Percentiles rank a stretch among this genome's conserved stretches.
These are phyloP conservation scores for Aphelenchoides bicaudatus DNA, from an alignment of 2,888 invertebrate genomes.

Conservation along the genomic window DNA sequence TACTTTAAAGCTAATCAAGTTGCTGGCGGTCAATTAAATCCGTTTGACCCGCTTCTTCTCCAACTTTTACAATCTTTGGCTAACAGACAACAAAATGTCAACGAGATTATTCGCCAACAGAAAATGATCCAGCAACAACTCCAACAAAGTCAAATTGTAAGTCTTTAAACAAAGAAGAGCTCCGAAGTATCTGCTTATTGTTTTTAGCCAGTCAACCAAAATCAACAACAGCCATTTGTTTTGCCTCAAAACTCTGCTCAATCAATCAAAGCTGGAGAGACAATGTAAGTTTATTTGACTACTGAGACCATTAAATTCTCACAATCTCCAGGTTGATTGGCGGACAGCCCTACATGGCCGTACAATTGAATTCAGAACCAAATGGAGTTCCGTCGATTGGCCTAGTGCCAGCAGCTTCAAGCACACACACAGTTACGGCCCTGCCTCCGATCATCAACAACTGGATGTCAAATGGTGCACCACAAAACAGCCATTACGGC, in stretches of 20 bases:
- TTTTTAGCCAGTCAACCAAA: neutral
- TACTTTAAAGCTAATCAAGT: neutral
- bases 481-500: neutral
- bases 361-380: constrained; percentile 19
- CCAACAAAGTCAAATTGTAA: constrained; percentile 14
- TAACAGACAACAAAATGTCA: constrained; percentile 7
- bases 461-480: neutral
- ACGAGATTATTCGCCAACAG: constrained; percentile 14
- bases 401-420: constrained; percentile 8
- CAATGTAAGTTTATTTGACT: no score
- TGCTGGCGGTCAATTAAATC: neutral
- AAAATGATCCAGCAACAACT: constrained; percentile 10
- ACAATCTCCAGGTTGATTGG: no score
- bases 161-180: neutral
- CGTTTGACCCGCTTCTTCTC: constrained; percentile 11
- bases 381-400: constrained; percentile 3
- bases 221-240: constrained; percentile 8
- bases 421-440: constrained; percentile 5
- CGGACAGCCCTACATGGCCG: constrained; percentile 28
- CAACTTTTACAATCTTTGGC: constrained; percentile 18
- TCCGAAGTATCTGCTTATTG: neutral
- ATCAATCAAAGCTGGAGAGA: constrained; percentile 27
- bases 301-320: no score
- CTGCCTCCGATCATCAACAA: neutral
- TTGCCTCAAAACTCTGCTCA: neutral